Conservation (phyloP, 2,888 invertebrate species). For the Dynastes maya region DNA sequence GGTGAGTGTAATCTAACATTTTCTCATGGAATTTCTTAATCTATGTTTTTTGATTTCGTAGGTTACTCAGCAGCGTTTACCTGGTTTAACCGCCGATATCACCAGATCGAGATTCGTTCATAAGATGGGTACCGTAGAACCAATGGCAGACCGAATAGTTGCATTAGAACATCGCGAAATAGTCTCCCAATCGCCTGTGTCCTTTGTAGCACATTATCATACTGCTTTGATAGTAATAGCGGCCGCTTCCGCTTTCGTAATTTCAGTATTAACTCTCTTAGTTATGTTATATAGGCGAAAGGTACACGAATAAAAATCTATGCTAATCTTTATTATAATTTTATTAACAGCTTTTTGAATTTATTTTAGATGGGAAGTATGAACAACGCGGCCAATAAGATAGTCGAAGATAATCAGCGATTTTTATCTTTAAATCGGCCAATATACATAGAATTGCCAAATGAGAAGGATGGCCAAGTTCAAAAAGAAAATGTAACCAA, state of each 20-base stretch:
- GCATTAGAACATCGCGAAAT: constrained; percentile 79
- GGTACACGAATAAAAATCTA: constrained; percentile 62
- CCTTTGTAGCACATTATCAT: constrained; percentile 82
- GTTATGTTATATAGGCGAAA: constrained; percentile 83
- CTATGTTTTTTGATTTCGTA: constrained; percentile 51
- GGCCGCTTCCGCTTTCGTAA: constrained; percentile 85
- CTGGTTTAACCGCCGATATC: constrained; percentile 75
- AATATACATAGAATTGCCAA: constrained; percentile 80
- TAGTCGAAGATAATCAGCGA: constrained; percentile 71
- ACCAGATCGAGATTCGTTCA: constrained; percentile 78
- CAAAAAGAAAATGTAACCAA: constrained; percentile 34
- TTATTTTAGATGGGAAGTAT: constrained; percentile 69
- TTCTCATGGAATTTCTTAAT: background rate
- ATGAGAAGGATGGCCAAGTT: constrained; percentile 71
- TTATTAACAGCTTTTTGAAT: background rate
- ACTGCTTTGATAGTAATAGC: constrained; percentile 84
- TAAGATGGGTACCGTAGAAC: constrained; percentile 68
- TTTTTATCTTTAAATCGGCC: constrained; percentile 79
- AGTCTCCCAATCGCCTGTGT: constrained; percentile 78
- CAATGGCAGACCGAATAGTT: constrained; percentile 68
- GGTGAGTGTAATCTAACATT: constrained; percentile 69
- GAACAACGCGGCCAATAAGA: constrained; percentile 71
- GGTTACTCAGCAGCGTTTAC: constrained; percentile 72
- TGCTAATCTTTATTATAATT: background rate
- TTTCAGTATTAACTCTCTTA: constrained; percentile 83